These are phyloP conservation scores for Ormyrus nitidulus DNA, from an alignment of 2,888 invertebrate genomes.

Conservation along the genomic window DNA sequence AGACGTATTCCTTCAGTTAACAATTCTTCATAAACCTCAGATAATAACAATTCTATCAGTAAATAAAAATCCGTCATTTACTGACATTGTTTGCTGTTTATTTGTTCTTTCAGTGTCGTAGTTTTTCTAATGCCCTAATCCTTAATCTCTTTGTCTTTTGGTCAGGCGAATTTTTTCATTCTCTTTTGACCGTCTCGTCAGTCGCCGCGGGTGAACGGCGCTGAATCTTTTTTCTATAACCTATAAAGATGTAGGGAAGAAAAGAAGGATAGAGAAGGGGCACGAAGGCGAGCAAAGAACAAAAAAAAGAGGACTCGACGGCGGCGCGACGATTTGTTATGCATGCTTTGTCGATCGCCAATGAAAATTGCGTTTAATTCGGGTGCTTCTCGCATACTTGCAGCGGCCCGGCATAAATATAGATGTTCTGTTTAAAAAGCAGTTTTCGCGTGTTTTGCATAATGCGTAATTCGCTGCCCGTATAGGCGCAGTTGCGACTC, in stretches of 20 bases:
- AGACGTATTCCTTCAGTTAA: no score
- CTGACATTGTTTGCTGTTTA: no score
- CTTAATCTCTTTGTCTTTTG: no score
- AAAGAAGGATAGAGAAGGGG: background rate
- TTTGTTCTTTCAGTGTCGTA: no score
- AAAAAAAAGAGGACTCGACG: background rate
- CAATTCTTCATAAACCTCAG: no score
- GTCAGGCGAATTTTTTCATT: background rate
- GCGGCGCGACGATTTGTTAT: conserved; percentile 62
- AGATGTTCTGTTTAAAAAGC: conserved; percentile 73
- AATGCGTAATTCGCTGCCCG: conserved; percentile 59
- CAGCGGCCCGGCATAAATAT: conserved; percentile 66
- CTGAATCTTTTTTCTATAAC: conserved; percentile 11
- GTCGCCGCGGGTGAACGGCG: conserved; percentile 32
- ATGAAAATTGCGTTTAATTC: conserved; percentile 70
- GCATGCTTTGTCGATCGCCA: conserved; percentile 62
- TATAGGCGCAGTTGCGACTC: background rate
- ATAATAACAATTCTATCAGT: no score
- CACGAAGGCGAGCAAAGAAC: background rate
- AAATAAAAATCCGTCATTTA: no score
- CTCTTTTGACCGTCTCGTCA: conserved; percentile 5
- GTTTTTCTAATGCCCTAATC: no score
- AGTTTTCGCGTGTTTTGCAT: conserved; percentile 73
- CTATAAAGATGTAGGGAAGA: conserved; percentile 16
- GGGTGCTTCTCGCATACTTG: conserved; percentile 22